Base-by-base conservation (phyloP, 1,140 invertebrate species). In the Steinernema feltiae region DNA sequence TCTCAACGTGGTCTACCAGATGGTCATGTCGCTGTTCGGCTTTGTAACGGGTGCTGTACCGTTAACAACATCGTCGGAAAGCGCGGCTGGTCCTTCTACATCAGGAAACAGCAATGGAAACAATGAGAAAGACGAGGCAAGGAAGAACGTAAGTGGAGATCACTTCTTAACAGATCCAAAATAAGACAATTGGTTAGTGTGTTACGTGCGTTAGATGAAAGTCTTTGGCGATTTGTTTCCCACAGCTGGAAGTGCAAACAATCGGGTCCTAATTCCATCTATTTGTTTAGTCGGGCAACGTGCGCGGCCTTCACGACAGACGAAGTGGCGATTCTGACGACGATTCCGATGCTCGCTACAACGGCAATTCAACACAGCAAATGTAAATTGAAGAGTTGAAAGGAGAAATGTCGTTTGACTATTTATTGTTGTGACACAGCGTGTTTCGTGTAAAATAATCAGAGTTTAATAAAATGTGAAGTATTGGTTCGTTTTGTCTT, bases 201-300 rank as follows among this genome's bases (percentile, higher is more conserved):
- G n/a, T n/a, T n/a, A n/a, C n/a, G n/a, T n/a, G n/a, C n/a, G n/a
- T n/a, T n/a, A n/a, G n/a, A n/a, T n/a, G n/a, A n/a, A n/a, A n/a
- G n/a, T n/a, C n/a, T n/a, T n/a, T n/a, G n/a, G n/a, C n/a, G 24
- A 17, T 63, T 63, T 63, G 53, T 63, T 63, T 63, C 53, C 53
- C 53, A 63, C 53, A 63, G 7, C 53, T 17, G 12, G 7, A 17
- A 63, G 24, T 63, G 53, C 53, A 63, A 63, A 63, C 53, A 63
- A n/a, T 63, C 7, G 53, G n/a, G n/a, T n/a, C 15, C 53, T 63
- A 41, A 15, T 63, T n/a, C 15, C 53, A 63, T 27, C 15, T 63
- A 63, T 63, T 63, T 63, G 53, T 27, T 63, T 63, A 63, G 53
- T 63, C 24, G 53, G 53, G 53, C 24, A 63, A 63, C 53, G 53